These are phyloP conservation scores for Tenebrosternarchus preto DNA, from an alignment of 2,113 vertebrate genomes.

Conservation along the genomic window DNA sequence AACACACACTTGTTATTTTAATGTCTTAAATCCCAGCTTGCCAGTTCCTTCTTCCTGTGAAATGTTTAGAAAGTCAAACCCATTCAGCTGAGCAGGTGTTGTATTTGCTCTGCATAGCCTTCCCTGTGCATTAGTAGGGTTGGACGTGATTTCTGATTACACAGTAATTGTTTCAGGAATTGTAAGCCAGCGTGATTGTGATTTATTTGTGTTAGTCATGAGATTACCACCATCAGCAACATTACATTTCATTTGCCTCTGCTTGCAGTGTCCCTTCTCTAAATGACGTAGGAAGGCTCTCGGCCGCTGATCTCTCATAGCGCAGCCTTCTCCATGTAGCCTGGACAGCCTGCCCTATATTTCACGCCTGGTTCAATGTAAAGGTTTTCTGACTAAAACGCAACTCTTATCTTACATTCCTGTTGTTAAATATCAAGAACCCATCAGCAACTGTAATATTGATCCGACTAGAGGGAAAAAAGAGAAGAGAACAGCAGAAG, in stretches of 20 bases:
- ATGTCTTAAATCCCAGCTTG: not conserved
- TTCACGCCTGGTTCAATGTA: conserved; percentile 22
- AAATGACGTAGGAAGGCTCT: not conserved
- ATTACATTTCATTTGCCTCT: too few species aligned
- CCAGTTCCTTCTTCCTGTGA: not conserved
- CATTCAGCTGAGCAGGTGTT: not conserved
- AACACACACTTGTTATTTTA: conserved; percentile 13
- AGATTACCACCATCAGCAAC: too few species aligned
- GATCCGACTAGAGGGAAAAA: not conserved
- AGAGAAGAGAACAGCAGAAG: not conserved
- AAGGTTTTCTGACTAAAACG: not conserved
- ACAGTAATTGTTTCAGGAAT: too few species aligned
- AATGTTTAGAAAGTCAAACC: not conserved
- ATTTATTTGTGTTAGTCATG: too few species aligned
- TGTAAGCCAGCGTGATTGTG: too few species aligned
- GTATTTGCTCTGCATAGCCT: too few species aligned
- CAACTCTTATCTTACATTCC: not conserved
- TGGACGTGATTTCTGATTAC: too few species aligned
- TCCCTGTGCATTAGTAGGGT: too few species aligned
- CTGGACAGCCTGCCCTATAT: not conserved
- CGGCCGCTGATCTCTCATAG: not conserved
- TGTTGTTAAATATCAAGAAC: conserved; percentile 13
- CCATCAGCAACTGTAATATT: conserved; percentile 17
- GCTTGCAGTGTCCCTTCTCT: not conserved
- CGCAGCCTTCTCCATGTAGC: not conserved